Evolutionary conservation across 2,888 invertebrate genomes (phyloP).

Genomic region (Cataglyphis altisquamis): DNA sequence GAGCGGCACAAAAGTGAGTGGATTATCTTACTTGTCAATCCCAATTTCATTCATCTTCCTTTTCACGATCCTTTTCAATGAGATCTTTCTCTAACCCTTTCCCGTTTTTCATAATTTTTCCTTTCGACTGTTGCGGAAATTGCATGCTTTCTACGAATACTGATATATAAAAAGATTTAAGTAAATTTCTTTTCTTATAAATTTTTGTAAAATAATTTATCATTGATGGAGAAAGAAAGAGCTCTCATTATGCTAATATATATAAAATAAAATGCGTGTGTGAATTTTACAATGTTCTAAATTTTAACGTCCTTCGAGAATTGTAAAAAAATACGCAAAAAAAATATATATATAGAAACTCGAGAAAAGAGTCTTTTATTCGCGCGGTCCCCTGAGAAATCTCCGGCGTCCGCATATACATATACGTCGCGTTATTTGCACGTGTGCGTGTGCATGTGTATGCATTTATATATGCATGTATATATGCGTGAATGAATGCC

Average conservation of each 20-base stretch:
- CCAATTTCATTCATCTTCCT: neutral
- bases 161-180: neutral
- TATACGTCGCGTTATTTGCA: neutral
- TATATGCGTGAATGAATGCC: neutral
- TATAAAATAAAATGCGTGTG: neutral
- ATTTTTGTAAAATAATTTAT: constrained; percentile 1
- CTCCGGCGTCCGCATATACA: neutral
- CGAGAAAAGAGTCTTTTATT: neutral
- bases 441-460: neutral
- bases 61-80: neutral
- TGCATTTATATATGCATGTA: neutral
- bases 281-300: neutral
- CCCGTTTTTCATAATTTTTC: neutral
- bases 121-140: neutral
- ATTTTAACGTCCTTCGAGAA: constrained; percentile 3
- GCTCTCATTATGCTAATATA: neutral
- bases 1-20: constrained; percentile 91
- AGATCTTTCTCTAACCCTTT: neutral
- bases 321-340: neutral
- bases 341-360: neutral
- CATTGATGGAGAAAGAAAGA: neutral
- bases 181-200: neutral
- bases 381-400: neutral
- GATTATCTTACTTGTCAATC: constrained; percentile 44
- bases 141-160: neutral